Percentiles rank a stretch among this genome's conserved stretches.
Evolutionary conservation across 1,140 invertebrate species (phyloP).

Genomic region (Littorina saxatilis): DNA sequence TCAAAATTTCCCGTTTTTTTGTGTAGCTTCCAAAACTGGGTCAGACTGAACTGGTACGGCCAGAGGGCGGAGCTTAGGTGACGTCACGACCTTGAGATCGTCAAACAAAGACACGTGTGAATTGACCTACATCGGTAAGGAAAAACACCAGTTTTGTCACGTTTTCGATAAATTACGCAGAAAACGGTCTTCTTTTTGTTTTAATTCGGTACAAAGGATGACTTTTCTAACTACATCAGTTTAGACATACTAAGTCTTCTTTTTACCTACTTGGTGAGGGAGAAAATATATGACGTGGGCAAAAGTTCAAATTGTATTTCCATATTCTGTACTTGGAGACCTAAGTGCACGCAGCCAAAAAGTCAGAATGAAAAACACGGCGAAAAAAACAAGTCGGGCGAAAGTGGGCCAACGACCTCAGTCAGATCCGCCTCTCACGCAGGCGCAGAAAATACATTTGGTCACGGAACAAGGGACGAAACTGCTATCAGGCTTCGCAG

Average conservation of each 20-base stretch:
- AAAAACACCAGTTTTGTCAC: conserved; percentile 5
- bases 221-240: not conserved
- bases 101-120: conserved; percentile 51
- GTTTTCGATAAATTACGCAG: not conserved
- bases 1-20: not conserved
- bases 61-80: conserved; percentile 44
- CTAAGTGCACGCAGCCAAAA: too few species aligned
- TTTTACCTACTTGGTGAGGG: not conserved
- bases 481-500: not conserved
- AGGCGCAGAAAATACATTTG: not conserved
- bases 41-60: conserved; percentile 16
- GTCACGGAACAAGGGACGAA: not conserved
- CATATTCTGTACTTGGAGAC: not conserved
- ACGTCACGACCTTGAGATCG: conserved; percentile 57
- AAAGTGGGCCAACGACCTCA: not conserved
- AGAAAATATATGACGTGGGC: not conserved
- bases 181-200: not conserved
- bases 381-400: not conserved
- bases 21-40: not conserved
- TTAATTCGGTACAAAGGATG: too few species aligned
- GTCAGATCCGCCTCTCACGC: not conserved
- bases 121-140: conserved; percentile 14
- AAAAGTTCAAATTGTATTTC: not conserved
- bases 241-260: not conserved
- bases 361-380: too few species aligned